phyloP scores from a whole-genome alignment of 2,797 vertebrate species.

The Hydrolagus colliei region DNA sequence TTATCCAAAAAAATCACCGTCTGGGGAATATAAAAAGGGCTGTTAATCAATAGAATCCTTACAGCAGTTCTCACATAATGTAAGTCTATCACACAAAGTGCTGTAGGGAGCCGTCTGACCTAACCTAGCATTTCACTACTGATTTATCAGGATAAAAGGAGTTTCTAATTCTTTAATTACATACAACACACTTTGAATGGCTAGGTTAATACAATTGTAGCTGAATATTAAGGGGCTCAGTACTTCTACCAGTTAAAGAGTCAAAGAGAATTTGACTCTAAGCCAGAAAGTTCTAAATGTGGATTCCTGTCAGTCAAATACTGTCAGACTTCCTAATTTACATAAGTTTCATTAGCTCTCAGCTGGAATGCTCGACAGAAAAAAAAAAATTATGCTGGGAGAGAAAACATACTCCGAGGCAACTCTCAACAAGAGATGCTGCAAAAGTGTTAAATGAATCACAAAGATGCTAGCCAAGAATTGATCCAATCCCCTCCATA shows the following conservation, averaged over 20 bases:
- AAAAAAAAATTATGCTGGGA: not conserved
- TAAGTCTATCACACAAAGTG: slow-evolving; percentile 39
- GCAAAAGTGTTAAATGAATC: too few species aligned
- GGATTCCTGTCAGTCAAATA: not conserved
- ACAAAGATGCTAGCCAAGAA: not conserved
- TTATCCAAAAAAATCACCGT: slow-evolving; percentile 47
- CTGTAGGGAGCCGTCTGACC: not conserved
- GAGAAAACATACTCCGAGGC: not conserved
- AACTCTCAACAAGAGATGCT: not conserved
- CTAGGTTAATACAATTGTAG: not conserved
- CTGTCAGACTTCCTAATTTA: not conserved
- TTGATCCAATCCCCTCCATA: not conserved
- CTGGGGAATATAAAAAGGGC: slow-evolving; percentile 38
- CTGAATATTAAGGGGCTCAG: not conserved
- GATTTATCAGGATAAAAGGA: not conserved
- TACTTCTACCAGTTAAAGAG: too few species aligned
- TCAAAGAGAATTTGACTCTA: not conserved
- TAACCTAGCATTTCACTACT: not conserved
- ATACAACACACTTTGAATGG: not conserved
- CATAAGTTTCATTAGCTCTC: not conserved
- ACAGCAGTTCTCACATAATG: slow-evolving; percentile 36
- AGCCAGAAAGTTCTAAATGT: not conserved
- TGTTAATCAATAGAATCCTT: slow-evolving; percentile 39
- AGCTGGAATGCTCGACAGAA: not conserved
- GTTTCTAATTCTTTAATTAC: not conserved